Evolutionary conservation across 2,113 vertebrate genomes (phyloP).

Genomic region (Haemorhous mexicanus): DNA sequence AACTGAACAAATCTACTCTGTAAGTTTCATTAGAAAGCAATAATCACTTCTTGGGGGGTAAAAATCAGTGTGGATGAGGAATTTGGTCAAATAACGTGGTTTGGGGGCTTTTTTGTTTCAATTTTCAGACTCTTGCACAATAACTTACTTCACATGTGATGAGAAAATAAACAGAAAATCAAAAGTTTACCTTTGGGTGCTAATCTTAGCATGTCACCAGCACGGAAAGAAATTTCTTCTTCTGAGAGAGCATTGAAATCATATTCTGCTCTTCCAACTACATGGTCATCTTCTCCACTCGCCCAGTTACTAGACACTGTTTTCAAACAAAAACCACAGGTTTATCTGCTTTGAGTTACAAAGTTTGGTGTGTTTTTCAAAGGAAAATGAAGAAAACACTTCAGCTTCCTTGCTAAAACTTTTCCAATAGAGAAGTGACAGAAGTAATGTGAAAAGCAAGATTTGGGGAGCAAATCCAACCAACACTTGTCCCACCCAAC

Average conservation of each 20-base stretch:
- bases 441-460: neutral
- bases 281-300: conserved; percentile 91
- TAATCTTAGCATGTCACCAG: conserved; percentile 92
- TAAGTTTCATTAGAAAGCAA: neutral
- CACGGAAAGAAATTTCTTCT: conserved; percentile 91
- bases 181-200: conserved; percentile 88
- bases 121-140: neutral
- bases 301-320: conserved; percentile 82
- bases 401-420: neutral
- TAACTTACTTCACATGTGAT: neutral
- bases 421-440: neutral
- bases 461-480: neutral
- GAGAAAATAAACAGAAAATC: neutral
- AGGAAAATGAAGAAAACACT: neutral
- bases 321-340: neutral
- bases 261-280: conserved; percentile 93
- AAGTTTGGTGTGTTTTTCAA: neutral
- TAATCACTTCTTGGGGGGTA: neutral
- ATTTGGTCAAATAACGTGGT: neutral
- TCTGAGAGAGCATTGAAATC: conserved; percentile 90
- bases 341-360: neutral
- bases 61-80: neutral
- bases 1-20: neutral
- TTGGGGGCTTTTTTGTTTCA: fast-evolving
- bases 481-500: neutral